A percentile compares a stretch with the other conserved stretches of the same genome.
Conservation (phyloP, 2,113 vertebrate species). For the Oplegnathus fasciatus region DNA sequence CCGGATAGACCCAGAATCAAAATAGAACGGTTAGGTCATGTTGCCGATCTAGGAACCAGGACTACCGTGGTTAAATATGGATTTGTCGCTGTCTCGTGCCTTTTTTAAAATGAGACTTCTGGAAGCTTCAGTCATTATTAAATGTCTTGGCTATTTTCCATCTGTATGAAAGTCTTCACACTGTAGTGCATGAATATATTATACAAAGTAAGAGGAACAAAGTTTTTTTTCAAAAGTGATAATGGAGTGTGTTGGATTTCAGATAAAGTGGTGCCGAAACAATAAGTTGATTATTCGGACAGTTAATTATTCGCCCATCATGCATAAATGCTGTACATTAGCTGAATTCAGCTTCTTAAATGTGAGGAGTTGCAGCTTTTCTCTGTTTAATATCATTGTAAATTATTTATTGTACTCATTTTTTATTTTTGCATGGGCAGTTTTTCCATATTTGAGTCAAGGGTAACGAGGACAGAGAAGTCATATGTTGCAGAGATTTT, state of each 20-base stretch:
- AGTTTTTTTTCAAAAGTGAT: not conserved
- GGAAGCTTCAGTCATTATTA: not conserved
- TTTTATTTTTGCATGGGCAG: not conserved
- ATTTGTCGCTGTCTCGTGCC: constrained; percentile 3
- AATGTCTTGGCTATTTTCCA: constrained; percentile 27
- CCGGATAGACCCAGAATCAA: constrained; percentile 40
- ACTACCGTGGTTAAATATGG: constrained; percentile 24
- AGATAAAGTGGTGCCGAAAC: not conserved
- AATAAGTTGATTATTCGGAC: not conserved
- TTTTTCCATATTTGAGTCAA: not conserved
- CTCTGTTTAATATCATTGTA: not conserved
- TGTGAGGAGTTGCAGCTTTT: not conserved
- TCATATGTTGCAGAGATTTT: not conserved
- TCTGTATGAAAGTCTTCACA: not conserved
- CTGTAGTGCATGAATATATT: not conserved
- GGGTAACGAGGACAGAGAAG: too few species aligned
- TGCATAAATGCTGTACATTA: not conserved
- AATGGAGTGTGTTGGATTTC: not conserved
- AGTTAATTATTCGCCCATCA: not conserved
- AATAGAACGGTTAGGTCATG: constrained; percentile 58
- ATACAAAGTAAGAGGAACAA: not conserved
- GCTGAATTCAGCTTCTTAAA: not conserved
- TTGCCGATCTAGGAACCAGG: constrained; percentile 25
- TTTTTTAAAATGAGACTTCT: constrained; percentile 16
- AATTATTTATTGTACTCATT: not conserved